Evolutionary conservation across 2,797 vertebrate species (phyloP), one percentile per base, ranked within the genome.

Genomic region (Rhinogobio ventralis): DNA sequence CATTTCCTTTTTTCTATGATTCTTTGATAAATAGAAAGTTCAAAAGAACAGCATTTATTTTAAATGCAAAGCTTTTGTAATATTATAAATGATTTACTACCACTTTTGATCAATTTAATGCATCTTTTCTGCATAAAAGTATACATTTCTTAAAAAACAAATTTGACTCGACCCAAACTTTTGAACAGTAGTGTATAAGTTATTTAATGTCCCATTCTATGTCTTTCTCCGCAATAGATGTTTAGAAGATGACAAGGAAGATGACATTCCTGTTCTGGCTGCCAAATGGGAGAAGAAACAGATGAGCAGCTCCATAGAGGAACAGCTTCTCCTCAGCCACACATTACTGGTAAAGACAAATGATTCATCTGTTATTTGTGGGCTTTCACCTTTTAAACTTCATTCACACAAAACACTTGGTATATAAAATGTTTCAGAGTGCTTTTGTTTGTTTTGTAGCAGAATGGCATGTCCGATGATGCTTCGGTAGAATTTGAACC

Each of bases 261-360:
- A 92, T 11, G 93, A 93, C 53, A 1, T 62, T 15, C 45, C 57
- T 5, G 84, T 87, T 67, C 60, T 86, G 87, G 81, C 90, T 87
- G 25, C 68, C 42, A 79, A 79, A 74, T 87, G 81, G 83, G 92
- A 93, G 78, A 95, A 95, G 78, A 93, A 92, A 84, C 89, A 53
- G 78, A 95, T 91, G 83, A 90, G 69, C 19, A 53, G 81, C 1
- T 83, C 90, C 0, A 79, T 92, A 36, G 92, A 94, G 51, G 93
- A 94, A 68, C 90, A 93, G 25, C 88, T 94, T 5, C 89, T 94
- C 0, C 91, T 94, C 73, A 90, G 84, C 74, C 91, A 93, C 67
- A 89, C 66, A 46, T 74, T 93, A 4, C 87, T 94, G 92, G 95
- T 95, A 88, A 92, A 92, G 19, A 10, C 5, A 78, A n/a, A 23